These are phyloP conservation scores for Coilia nasus DNA, from an alignment of 2,797 vertebrate species.

Conservation along the genomic window DNA sequence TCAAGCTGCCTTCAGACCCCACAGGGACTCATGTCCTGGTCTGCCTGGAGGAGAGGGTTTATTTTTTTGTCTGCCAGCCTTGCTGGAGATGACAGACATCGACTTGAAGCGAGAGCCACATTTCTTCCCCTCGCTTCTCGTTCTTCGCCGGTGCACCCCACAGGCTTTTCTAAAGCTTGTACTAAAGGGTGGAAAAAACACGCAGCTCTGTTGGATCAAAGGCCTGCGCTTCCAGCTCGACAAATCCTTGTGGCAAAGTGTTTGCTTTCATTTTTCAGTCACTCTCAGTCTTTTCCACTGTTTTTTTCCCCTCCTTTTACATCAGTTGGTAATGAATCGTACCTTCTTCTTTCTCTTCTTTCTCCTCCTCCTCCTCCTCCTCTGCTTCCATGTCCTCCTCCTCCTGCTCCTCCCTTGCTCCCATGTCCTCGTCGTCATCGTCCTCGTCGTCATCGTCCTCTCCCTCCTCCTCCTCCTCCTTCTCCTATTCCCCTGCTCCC, in stretches of 20 bases:
- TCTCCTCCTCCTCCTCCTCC: not conserved
- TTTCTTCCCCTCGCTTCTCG: constrained; percentile 61
- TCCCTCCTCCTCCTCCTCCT: too few species aligned
- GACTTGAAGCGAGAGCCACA: constrained; percentile 45
- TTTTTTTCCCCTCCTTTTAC: not conserved
- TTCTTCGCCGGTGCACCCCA: constrained; percentile 45
- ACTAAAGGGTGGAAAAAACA: constrained; percentile 60
- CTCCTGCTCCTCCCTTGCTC: not conserved
- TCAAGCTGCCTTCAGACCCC: too few species aligned
- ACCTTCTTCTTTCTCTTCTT: not conserved
- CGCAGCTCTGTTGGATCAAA: constrained; percentile 69
- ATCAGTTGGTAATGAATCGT: constrained; percentile 7
- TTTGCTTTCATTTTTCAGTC: constrained; percentile 72
- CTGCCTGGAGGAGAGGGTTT: not conserved
- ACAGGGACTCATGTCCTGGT: too few species aligned
- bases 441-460: not conserved
- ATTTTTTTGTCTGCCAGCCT: not conserved
- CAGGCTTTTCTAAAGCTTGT: constrained; percentile 72
- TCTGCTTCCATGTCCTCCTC: not conserved
- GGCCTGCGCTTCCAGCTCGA: constrained; percentile 59
- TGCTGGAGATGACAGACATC: constrained; percentile 17
- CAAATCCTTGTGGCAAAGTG: constrained; percentile 61
- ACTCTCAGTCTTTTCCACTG: constrained; percentile 39
- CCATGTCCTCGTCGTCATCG: not conserved
- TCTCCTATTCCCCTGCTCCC: not conserved